phyloP scores from a whole-genome alignment of 2,888 invertebrate genomes.

The Acanthosepion pharaonis region DNA sequence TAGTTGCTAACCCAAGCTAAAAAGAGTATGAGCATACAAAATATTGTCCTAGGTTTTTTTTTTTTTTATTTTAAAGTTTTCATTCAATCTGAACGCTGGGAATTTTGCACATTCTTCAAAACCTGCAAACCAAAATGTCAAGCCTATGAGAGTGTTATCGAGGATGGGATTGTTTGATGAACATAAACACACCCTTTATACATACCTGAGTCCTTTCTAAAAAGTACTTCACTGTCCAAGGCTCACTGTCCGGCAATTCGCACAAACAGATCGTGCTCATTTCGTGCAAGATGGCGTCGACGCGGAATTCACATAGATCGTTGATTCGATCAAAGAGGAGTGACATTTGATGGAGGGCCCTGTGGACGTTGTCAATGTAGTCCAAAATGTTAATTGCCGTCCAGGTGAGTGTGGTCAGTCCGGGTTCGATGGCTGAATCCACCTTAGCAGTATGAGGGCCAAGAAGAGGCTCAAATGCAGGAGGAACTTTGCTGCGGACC shows the following conservation, averaged over 20 bases:
- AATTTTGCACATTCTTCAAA: no score
- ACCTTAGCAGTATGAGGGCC: conserved; percentile 89
- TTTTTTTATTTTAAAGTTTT: no score
- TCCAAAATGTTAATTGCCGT: conserved; percentile 86
- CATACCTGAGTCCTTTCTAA: conserved; percentile 86
- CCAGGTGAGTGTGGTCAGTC: conserved; percentile 87
- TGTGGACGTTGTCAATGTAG: conserved; percentile 78
- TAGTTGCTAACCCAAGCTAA: no score
- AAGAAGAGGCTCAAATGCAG: conserved; percentile 91
- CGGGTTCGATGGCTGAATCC: conserved; percentile 83
- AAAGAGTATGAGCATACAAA: no score
- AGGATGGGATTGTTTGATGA: no score
- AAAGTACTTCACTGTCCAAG: conserved; percentile 91
- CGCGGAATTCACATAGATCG: conserved; percentile 78
- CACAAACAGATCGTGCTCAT: conserved; percentile 91
- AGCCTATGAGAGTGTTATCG: no score
- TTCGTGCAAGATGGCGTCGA: conserved; percentile 87
- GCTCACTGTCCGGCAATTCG: conserved; percentile 85
- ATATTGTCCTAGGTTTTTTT: no score
- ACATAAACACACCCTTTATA: no score
- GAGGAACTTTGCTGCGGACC: conserved; percentile 76
- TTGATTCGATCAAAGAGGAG: conserved; percentile 78
- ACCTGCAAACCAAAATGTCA: no score
- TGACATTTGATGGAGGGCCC: conserved; percentile 87
- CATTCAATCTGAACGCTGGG: no score